Evolutionary conservation across 2,113 vertebrate genomes (phyloP).

Genomic region (Dendropsophus ebraccatus): DNA sequence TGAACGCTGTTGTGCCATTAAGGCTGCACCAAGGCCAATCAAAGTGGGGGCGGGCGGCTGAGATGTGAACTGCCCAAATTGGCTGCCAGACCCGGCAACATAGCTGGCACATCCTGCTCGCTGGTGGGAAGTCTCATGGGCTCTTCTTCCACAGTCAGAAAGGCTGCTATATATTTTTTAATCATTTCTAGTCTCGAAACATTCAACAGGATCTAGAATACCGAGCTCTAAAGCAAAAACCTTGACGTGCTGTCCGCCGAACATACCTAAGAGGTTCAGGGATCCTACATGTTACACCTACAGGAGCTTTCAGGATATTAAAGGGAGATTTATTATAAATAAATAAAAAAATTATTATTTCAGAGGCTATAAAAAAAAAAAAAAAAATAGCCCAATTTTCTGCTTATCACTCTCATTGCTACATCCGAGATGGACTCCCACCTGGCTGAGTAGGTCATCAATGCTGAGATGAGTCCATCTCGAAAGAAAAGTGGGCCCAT

Average conservation of each 20-base stretch:
- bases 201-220: background rate
- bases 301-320: too few relatives aligned
- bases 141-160: background rate
- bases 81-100: background rate
- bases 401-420: too few relatives aligned
- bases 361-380: too few relatives aligned
- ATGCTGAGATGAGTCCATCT: too few relatives aligned
- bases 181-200: background rate
- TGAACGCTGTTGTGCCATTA: conserved; percentile 32
- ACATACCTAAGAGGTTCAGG: background rate
- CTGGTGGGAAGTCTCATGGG: background rate
- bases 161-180: background rate
- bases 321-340: too few relatives aligned
- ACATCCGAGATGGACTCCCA: too few relatives aligned
- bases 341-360: too few relatives aligned
- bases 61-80: background rate
- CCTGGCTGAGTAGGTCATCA: too few relatives aligned
- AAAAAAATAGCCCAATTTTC: too few relatives aligned
- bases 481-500: too few relatives aligned
- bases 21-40: conserved; percentile 12
- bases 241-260: background rate
- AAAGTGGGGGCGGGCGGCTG: background rate
- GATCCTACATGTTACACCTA: background rate
- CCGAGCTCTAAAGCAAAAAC: background rate
- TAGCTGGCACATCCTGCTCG: background rate